Conservation (phyloP, 1,140 invertebrate genomes). For the Drosophila pseudoananassae region DNA sequence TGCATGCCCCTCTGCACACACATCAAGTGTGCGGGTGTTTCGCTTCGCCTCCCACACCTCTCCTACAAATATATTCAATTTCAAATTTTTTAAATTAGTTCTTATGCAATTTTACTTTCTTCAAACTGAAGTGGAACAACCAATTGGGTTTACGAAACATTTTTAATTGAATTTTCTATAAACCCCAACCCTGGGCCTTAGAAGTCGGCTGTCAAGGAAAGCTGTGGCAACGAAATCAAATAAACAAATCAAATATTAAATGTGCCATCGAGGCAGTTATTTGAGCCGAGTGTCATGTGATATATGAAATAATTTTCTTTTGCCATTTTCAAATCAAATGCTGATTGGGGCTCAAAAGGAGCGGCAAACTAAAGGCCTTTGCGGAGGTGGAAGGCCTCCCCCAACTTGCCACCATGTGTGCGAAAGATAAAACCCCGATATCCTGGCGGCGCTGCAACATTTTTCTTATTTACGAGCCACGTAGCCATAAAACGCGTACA, state of each 20-base stretch:
- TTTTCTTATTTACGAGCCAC: conserved; percentile 80
- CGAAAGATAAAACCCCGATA: conserved; percentile 61
- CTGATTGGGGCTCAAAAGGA: conserved; percentile 28
- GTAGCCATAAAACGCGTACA: conserved; percentile 78
- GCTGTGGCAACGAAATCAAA: conserved; percentile 38
- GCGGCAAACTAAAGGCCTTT: background rate
- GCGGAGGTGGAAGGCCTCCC: background rate
- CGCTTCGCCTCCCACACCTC: background rate
- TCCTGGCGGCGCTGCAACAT: conserved; percentile 69
- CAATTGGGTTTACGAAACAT: conserved; percentile 42
- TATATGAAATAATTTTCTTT: conserved; percentile 40
- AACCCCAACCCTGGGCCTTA: background rate
- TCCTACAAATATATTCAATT: conserved; percentile 7
- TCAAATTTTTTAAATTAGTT: conserved; percentile 20
- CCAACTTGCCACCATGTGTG: conserved; percentile 47
- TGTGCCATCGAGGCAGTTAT: conserved; percentile 42
- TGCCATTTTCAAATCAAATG: conserved; percentile 30
- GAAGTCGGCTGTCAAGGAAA: conserved; percentile 21
- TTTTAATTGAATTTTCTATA: conserved; percentile 60
- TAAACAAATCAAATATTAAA: conserved; percentile 57
- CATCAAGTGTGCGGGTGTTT: conserved; percentile 1
- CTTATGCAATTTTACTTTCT: conserved; percentile 33
- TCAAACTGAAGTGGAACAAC: conserved; percentile 11
- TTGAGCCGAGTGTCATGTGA: conserved; percentile 17
- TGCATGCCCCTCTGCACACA: conserved; percentile 56